A percentile compares a stretch with the other conserved stretches of the same genome.
Evolutionary conservation across 2,797 vertebrate genomes (phyloP).

Genomic region (Limnodromus scolopaceus): DNA sequence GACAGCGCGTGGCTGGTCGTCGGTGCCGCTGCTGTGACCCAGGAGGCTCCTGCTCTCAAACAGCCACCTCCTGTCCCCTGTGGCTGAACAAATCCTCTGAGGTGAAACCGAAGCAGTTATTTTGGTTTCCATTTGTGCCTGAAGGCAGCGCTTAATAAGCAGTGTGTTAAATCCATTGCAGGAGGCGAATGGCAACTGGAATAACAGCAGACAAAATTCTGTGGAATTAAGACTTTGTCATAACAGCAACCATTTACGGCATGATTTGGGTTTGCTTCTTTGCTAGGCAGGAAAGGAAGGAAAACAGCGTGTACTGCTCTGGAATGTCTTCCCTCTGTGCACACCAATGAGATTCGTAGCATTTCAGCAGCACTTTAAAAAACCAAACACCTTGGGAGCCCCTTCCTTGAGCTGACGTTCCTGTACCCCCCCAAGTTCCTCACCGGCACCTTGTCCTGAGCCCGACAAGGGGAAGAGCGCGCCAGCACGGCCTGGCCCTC

Average conservation of each 20-base stretch:
- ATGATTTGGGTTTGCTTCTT: background rate
- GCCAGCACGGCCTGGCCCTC: background rate
- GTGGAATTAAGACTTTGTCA: background rate
- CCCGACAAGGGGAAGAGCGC: background rate
- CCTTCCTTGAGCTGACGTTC: background rate
- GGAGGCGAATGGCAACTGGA: background rate
- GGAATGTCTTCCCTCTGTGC: background rate
- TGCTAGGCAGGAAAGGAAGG: background rate
- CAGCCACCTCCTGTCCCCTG: background rate
- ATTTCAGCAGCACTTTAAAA: background rate
- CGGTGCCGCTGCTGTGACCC: background rate
- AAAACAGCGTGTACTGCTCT: background rate
- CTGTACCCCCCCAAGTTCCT: rapidly evolving
- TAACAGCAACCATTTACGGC: background rate
- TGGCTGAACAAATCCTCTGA: background rate
- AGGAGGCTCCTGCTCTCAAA: background rate
- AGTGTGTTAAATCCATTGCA: background rate
- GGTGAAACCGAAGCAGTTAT: background rate
- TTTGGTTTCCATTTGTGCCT: background rate
- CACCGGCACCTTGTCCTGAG: rapidly evolving
- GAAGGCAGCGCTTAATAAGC: background rate
- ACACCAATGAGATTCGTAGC: background rate
- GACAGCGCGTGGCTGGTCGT: rapidly evolving
- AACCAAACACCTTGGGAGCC: background rate
- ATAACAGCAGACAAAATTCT: background rate